A percentile compares a stretch with the other conserved stretches of the same genome.
Conservation (phyloP, 2,797 vertebrate species). For the Rousettus madagascariensis region DNA sequence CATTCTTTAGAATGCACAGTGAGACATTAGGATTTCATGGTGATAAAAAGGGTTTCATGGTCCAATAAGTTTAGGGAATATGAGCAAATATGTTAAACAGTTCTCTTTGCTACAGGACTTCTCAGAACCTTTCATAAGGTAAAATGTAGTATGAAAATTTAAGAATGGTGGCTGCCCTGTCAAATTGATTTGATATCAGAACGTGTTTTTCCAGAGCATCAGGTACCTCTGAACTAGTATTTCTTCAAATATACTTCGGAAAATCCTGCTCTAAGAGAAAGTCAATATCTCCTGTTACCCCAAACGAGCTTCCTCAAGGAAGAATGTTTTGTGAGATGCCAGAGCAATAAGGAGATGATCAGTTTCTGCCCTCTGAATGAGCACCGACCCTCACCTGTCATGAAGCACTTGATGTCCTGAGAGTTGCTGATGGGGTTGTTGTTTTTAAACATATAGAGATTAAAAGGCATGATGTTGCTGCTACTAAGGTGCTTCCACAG, state of each 20-base stretch:
- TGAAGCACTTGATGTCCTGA: slow-evolving; percentile 97
- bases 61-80: background rate
- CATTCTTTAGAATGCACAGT: background rate
- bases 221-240: background rate
- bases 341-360: background rate
- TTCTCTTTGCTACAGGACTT: background rate
- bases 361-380: background rate
- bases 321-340: background rate
- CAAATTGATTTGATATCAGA: background rate
- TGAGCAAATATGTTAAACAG: background rate
- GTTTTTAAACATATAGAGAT: slow-evolving; percentile 99
- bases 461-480: slow-evolving; percentile 95
- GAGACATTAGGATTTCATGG: background rate
- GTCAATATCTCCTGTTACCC: background rate
- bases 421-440: slow-evolving; percentile 98
- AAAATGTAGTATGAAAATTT: background rate
- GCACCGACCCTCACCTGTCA: slow-evolving; percentile 91
- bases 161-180: background rate
- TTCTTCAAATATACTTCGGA: background rate
- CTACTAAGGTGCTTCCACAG: slow-evolving; percentile 95
- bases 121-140: background rate
- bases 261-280: background rate
- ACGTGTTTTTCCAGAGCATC: background rate
- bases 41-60: background rate
- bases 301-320: background rate